Base-by-base conservation (phyloP, 2,797 vertebrate species). In the Tamandua tetradactyla region DNA sequence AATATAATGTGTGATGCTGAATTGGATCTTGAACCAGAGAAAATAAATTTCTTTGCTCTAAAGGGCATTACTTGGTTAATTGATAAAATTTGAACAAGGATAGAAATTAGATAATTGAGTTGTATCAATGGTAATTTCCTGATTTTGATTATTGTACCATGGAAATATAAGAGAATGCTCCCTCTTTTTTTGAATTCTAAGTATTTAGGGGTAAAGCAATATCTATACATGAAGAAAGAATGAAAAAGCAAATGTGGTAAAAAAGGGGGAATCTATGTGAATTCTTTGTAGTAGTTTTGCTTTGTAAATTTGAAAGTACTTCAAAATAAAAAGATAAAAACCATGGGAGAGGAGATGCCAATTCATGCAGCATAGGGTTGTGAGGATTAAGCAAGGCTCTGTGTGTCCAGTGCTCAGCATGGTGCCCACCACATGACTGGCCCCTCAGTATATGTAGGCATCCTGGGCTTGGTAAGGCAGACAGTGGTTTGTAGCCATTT, bases 111-210 rank as follows among this genome's bases (percentile, higher is more conserved):
- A 84, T 75, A 92, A 82, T 80, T 62, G 25, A 40, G 61, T 84
- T 59, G 23, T 40, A 75, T 80, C 42, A 75, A 40, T 84, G 75
- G 83, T 93, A 74, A 89, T 94, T 94, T 96, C 40, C 68, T 94
- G n/a, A 87, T 86, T 92, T 92, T 94, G 30, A 52, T 82, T 49
- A 69, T 66, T 23, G 62, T 87, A 47, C 3, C 42, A 13, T 49
- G 17, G 68, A 92, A 80, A 80, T 35, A 59, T 35, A 57, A 95
- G 74, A 40, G 32, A 66, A 15, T 84, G 27, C 66, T 32, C 10
- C 69, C 81, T 47, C 37, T 52, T 88, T 93, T 49, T 59, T 55
- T 55, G 93, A 85, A 71, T 93, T 44, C 23, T 80, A 57, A 59
- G 40, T 49, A 88, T 61, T 94, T 90, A 79, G 32, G 40, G 32